phyloP scores from a whole-genome alignment of 2,113 vertebrate species.

The Asarcornis scutulata region DNA sequence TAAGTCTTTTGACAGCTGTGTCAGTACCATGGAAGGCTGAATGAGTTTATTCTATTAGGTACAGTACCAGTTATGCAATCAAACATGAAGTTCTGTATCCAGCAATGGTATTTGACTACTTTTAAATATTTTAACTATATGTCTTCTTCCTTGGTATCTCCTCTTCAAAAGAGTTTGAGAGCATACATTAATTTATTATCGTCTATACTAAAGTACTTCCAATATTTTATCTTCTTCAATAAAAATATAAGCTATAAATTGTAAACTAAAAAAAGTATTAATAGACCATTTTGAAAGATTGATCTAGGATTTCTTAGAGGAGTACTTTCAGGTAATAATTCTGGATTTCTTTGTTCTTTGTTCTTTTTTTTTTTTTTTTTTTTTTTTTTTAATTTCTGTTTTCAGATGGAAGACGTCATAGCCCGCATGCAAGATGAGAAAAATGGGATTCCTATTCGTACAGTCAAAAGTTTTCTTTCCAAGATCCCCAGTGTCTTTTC shows the following conservation, averaged over 20 bases:
- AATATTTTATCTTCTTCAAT: background rate
- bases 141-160: background rate
- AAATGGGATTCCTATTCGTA: conserved; percentile 95
- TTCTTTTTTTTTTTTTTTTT: background rate
- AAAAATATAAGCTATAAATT: background rate
- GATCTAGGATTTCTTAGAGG: background rate
- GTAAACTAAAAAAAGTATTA: background rate
- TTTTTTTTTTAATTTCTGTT: background rate
- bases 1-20: background rate
- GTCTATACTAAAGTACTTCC: background rate
- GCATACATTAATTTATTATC: background rate
- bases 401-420: conserved; percentile 97
- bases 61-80: background rate
- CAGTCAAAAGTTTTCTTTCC: conserved; percentile 98
- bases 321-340: conserved; percentile 16
- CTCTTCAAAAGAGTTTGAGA: background rate
- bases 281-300: background rate
- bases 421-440: conserved; percentile 98
- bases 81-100: background rate
- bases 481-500: conserved; percentile 99
- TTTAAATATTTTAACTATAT: background rate
- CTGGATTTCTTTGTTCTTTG: background rate
- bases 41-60: background rate
- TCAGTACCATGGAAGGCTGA: background rate
- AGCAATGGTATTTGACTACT: background rate